These are phyloP conservation scores for Augiades crinisus DNA, from an alignment of 2,888 invertebrate species.

Conservation along the genomic window DNA sequence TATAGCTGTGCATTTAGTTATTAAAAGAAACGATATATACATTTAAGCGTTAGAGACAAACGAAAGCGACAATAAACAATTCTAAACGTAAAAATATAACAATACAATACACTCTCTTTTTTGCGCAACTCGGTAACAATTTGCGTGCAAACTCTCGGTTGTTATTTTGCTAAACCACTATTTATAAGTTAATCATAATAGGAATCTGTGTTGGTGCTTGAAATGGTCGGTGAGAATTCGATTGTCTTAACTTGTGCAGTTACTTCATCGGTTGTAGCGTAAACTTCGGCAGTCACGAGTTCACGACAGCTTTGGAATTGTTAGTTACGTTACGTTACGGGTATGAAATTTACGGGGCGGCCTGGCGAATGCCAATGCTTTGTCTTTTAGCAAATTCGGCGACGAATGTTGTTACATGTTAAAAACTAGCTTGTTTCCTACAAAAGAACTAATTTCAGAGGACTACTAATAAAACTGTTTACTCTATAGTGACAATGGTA, in stretches of 20 bases:
- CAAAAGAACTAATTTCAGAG: no score
- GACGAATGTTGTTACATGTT: no score
- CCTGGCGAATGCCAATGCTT: no score
- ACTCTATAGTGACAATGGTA: no score
- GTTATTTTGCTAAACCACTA: conserved; percentile 7
- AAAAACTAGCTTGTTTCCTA: no score
- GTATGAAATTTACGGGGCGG: no score
- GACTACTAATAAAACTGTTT: no score
- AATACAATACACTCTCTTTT: conserved; percentile 4
- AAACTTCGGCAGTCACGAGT: conserved; percentile 25
- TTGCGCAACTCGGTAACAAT: conserved; percentile 1
- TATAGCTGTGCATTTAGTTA: no score
- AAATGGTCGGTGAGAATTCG: conserved; percentile 21
- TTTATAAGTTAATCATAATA: conserved; percentile 20
- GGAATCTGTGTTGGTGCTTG: conserved; percentile 17
- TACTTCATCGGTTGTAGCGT: conserved; percentile 39
- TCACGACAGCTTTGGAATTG: conserved; percentile 45
- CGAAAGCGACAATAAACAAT: not conserved
- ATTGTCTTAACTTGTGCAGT: conserved; percentile 28
- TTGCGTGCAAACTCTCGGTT: conserved; percentile 5
- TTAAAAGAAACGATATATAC: no score
- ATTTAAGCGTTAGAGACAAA: no score
- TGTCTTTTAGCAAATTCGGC: no score
- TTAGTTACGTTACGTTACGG: conserved; percentile 6
- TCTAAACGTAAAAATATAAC: not conserved